phyloP scores from a whole-genome alignment of 2,113 vertebrate species.

The Heloderma charlesbogerti region DNA sequence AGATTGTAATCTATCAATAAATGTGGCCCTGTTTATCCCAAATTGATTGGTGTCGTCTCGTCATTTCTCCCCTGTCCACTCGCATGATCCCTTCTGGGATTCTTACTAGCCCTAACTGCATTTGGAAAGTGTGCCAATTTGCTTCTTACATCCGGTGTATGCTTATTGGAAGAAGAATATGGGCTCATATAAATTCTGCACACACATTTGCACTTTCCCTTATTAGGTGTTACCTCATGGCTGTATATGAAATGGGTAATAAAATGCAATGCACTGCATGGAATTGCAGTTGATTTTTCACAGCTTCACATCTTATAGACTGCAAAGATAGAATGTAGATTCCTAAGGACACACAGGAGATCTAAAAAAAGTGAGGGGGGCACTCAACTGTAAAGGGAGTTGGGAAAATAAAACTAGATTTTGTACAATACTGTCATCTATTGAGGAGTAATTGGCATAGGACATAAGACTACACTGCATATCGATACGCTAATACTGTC shows the following conservation, averaged over 20 bases:
- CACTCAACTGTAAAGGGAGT: constrained; percentile 27
- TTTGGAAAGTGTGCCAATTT: constrained; percentile 52
- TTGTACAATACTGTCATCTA: neutral
- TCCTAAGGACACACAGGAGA: constrained; percentile 61
- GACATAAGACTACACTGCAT: neutral
- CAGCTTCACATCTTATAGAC: constrained; percentile 60
- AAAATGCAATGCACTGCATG: constrained; percentile 51
- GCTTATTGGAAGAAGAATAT: constrained; percentile 64
- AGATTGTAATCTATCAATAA: no score
- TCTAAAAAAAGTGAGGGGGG: constrained; percentile 49
- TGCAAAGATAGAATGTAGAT: constrained; percentile 59
- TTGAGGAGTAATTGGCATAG: neutral
- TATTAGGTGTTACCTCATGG: constrained; percentile 63
- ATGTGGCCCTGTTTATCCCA: no score
- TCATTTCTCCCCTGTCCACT: no score
- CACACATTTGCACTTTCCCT: constrained; percentile 57
- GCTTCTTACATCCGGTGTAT: constrained; percentile 60
- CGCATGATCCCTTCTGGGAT: constrained; percentile 58
- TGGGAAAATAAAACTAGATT: constrained; percentile 25
- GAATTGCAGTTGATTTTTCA: constrained; percentile 66
- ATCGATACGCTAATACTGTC: neutral
- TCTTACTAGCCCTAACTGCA: constrained; percentile 33
- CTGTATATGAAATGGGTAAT: constrained; percentile 64
- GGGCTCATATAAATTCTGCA: constrained; percentile 62
- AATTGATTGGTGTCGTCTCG: no score